Conservation (phyloP, 2,113 vertebrate genomes). For the Nibea albiflora region DNA sequence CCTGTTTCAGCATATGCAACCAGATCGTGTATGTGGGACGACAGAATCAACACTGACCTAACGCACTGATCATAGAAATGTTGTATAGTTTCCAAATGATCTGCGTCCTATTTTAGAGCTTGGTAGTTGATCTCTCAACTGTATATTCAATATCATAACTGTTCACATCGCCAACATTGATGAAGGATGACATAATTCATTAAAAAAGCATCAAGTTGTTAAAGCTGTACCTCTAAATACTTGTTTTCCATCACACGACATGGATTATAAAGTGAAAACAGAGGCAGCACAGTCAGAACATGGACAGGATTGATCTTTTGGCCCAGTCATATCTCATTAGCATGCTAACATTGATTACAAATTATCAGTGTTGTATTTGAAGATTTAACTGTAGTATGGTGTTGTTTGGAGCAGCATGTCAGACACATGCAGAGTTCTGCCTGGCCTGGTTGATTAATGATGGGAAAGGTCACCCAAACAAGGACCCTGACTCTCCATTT, state of each 20-base stretch:
- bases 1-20: slow-evolving; percentile 41
- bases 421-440: slow-evolving; percentile 45
- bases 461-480: slow-evolving; percentile 73
- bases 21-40: slow-evolving; percentile 19
- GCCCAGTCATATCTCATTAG: slow-evolving; percentile 57
- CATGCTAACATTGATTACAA: slow-evolving; percentile 66
- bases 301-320: slow-evolving; percentile 42
- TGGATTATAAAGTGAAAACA: slow-evolving; percentile 8
- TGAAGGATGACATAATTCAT: slow-evolving; percentile 34
- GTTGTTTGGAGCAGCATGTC: slow-evolving; percentile 58
- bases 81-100: slow-evolving; percentile 35
- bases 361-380: slow-evolving; percentile 54
- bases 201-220: slow-evolving; percentile 19
- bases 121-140: slow-evolving; percentile 6
- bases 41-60: slow-evolving; percentile 28
- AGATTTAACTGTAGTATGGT: slow-evolving; percentile 45
- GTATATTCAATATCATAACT: slow-evolving; percentile 45
- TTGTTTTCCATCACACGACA: slow-evolving; percentile 8
- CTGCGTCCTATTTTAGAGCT: slow-evolving; percentile 38
- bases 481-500: slow-evolving; percentile 59
- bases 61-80: slow-evolving; percentile 21
- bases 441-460: slow-evolving; percentile 70
- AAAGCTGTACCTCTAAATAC: slow-evolving; percentile 2
- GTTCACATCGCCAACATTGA: slow-evolving; percentile 8
- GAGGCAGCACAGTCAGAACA: slow-evolving; percentile 2